A percentile compares a stretch with the other conserved stretches of the same genome.
These are phyloP conservation scores for Drosophila borborema DNA, from an alignment of 2,888 invertebrate species.

Conservation along the genomic window DNA sequence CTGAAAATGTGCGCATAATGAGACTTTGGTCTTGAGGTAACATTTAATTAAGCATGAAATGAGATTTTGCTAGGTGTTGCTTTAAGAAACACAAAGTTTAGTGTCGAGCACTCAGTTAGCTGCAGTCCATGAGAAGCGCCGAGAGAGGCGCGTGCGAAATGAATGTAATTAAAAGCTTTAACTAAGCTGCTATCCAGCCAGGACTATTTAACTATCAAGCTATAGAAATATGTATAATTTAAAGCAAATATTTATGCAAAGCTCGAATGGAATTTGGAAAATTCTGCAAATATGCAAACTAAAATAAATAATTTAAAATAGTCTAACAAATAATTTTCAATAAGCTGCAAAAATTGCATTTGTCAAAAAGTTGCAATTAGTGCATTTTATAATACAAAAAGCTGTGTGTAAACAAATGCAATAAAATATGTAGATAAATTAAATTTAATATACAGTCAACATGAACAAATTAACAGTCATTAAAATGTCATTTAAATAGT, in stretches of 20 bases:
- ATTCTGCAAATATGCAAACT: not conserved
- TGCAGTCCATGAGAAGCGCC: slow-evolving; percentile 16
- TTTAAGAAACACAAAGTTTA: slow-evolving; percentile 29
- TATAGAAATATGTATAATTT: not conserved
- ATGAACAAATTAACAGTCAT: slow-evolving; percentile 22
- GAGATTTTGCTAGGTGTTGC: slow-evolving; percentile 64
- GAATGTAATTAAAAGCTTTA: slow-evolving; percentile 25
- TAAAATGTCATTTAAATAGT: slow-evolving; percentile 24
- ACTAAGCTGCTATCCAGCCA: not conserved
- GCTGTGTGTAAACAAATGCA: slow-evolving; percentile 11
- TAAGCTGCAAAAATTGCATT: slow-evolving; percentile 20
- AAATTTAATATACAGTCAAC: slow-evolving; percentile 13
- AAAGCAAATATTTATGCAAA: not conserved
- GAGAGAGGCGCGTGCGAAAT: slow-evolving; percentile 1
- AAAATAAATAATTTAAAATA: not conserved
- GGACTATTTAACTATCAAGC: not conserved
- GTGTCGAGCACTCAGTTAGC: slow-evolving; percentile 7
- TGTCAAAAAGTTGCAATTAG: slow-evolving; percentile 49
- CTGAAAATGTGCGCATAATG: slow-evolving; percentile 72
- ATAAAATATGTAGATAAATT: slow-evolving; percentile 35
- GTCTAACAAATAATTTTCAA: slow-evolving; percentile 10
- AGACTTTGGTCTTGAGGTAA: slow-evolving; percentile 62
- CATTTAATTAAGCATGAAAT: slow-evolving; percentile 76
- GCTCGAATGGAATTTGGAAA: not conserved
- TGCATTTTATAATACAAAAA: not conserved